A percentile compares a stretch with the other conserved stretches of the same genome.
These are phyloP conservation scores for Poecile atricapillus DNA, from an alignment of 2,113 vertebrate species.

Conservation along the genomic window DNA sequence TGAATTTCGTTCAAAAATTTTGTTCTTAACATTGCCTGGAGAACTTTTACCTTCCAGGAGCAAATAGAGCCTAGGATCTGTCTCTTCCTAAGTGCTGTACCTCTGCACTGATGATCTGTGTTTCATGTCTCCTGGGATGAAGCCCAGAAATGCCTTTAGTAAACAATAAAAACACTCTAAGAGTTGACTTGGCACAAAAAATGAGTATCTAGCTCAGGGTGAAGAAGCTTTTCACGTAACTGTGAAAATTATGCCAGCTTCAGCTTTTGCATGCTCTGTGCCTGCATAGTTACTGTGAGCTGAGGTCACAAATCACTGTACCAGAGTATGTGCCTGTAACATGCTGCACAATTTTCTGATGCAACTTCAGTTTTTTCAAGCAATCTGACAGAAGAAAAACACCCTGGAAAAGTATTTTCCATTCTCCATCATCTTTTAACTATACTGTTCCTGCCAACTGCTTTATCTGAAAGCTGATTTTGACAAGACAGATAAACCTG, in stretches of 20 bases:
- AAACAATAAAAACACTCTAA: background rate
- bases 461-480: background rate
- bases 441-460: background rate
- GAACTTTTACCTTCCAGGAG: background rate
- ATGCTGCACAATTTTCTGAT: background rate
- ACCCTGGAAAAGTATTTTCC: background rate
- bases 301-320: background rate
- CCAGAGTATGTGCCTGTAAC: background rate
- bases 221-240: background rate
- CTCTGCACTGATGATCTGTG: background rate
- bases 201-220: background rate
- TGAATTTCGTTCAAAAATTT: background rate
- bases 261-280: background rate
- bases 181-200: background rate
- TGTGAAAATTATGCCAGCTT: background rate
- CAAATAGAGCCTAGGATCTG: background rate
- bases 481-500: background rate
- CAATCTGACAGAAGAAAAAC: background rate
- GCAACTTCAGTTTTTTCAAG: background rate
- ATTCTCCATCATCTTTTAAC: background rate
- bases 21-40: background rate
- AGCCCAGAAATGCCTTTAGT: background rate
- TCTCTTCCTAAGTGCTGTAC: background rate
- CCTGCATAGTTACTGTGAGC: background rate
- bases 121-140: background rate